These are phyloP conservation scores for Trichechus manatus DNA, from an alignment of 2,113 vertebrate species.

Conservation along the genomic window DNA sequence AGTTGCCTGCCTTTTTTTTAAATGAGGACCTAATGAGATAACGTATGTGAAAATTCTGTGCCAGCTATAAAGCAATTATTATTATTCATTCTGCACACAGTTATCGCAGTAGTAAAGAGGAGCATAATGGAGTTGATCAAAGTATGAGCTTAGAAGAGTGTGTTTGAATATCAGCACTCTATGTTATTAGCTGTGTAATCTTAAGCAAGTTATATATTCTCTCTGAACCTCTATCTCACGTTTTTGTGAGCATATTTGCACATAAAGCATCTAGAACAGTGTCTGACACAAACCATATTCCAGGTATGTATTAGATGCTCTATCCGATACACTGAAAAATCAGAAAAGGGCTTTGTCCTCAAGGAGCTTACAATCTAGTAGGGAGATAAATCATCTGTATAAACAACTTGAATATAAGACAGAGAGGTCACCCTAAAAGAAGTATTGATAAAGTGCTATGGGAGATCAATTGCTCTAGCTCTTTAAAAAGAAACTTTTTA, in stretches of 20 bases:
- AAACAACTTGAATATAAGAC: neutral
- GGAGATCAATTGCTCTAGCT: neutral
- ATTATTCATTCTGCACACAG: slow-evolving; percentile 53
- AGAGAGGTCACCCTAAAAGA: neutral
- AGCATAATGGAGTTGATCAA: slow-evolving; percentile 58
- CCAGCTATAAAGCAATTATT: slow-evolving; percentile 67
- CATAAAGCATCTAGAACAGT: neutral
- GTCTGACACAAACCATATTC: neutral
- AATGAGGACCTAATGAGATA: slow-evolving; percentile 64
- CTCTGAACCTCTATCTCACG: neutral
- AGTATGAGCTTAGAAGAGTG: neutral
- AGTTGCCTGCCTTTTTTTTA: neutral
- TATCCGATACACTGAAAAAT: neutral
- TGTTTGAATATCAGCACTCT: neutral
- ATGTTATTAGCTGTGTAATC: slow-evolving; percentile 49
- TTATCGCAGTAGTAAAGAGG: slow-evolving; percentile 28
- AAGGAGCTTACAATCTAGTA: neutral
- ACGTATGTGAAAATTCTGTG: slow-evolving; percentile 48
- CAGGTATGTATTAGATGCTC: neutral
- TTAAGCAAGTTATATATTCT: neutral
- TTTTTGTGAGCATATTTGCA: neutral
- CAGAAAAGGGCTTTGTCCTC: neutral
- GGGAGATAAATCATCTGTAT: neutral
- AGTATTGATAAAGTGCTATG: neutral
- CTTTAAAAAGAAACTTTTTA: slow-evolving; percentile 39